Evolutionary conservation across 2,888 invertebrate species (phyloP), one percentile per base, ranked within the genome.

Genomic region (Drosophila antonietae): DNA sequence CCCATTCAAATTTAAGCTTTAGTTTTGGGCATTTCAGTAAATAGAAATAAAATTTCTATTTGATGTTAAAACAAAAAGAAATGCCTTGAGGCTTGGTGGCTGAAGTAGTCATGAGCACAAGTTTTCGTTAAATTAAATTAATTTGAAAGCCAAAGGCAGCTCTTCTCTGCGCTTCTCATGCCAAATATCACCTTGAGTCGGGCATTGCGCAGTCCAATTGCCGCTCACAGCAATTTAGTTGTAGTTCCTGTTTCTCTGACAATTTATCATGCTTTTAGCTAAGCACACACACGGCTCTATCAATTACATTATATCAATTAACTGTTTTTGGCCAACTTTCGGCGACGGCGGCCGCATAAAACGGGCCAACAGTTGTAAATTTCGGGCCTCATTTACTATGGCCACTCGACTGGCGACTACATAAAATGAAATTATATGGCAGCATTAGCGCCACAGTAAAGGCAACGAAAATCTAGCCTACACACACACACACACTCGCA

Each of bases 301-400:
- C 87, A 78, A 87, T 84, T 87, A 78, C 76, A 84, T 71, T 82
- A 84, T 76, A 84, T 84, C 82, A 87, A 84, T 87, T 84, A 87
- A 80, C 69, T 70, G 60, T 53, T 74, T 74, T 65, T 52, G 52
- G 70, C 73, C 61, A 72, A 46, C 57, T 57, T 57, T 55, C 23
- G n/a, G 55, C 28, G 28, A 41, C 5, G n/a, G 53, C n/a, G 53
- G 33, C 39, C 41, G 73, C 78, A 84, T 82, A 65, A 82, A 84
- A 73, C 44, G 70, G 68, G 60, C 73, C 75, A 73, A 74, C 69
- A 70, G 81, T 75, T 88, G 88, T 88, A 88, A 88, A 83, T 83
- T 81, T 81, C 61, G 53, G 65, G 47, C 55, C 81, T 82, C 88
- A 88, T 82, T 81, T 75, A 73, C 49, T 67, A 47, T 56, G 59